Evolutionary conservation across 2,113 vertebrate species (phyloP), one percentile per base, ranked within the genome.

Genomic region (Riparia riparia): DNA sequence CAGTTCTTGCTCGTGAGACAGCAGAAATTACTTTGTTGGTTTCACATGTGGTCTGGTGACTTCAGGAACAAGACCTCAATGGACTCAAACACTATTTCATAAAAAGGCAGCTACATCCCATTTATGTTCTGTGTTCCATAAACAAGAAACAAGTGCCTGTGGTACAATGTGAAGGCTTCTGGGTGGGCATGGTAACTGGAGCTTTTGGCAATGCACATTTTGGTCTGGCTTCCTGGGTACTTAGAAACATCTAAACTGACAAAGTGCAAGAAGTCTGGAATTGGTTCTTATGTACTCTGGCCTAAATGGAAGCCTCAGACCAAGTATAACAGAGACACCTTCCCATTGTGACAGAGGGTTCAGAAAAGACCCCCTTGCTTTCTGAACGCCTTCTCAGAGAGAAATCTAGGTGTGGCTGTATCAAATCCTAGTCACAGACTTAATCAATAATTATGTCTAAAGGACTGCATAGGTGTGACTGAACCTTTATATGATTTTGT

Each of bases 241-340:
- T 34, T 44, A 64, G 21, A 78, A 44, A 47, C 5, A 58, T 29
- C 10, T 29, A 24, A 68, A 63, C 17, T 22, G 39, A 84, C 22
- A 6, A 83, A 54, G 18, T 6, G 3, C 37, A 51, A 37, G 22
- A 51, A 28, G 29, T 25, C 26, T 49, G 26, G 24, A 58, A 74
- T 3, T n/a, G 7, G 6, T 34, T 83, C 17, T 39, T 51, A 25
- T 0, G 31, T 0, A 0, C 9, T 37, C 10, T 34, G n/a, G 13
- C 24, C 69, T 47, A 11, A 68, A 53, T 21, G 22, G 18, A 73
- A 51, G 12, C 58, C 37, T 65, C 31, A 56, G 31, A 80, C 20
- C 12, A 57, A 72, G 26, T 32, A 29, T 41, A 79, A 54, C 5
- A 73, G 14, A 37, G 14, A 49, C 7, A 65, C 14, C 9, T 26